These are phyloP conservation scores for Lepidothrix coronata DNA, from an alignment of 2,113 vertebrate genomes.

Conservation along the genomic window DNA sequence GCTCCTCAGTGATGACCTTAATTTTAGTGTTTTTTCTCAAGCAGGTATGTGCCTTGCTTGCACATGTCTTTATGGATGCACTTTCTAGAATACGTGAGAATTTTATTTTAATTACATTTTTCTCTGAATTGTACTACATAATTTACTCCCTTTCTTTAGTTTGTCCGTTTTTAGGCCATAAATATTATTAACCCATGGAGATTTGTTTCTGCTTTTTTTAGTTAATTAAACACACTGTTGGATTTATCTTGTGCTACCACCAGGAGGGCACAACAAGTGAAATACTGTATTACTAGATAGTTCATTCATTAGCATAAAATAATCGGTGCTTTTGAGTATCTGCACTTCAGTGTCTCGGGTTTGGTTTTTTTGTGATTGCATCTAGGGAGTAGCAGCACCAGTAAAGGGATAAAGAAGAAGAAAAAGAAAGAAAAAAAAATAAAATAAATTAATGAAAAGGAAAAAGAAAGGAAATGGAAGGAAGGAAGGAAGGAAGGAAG, in stretches of 20 bases:
- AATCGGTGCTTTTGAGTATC: constrained; percentile 55
- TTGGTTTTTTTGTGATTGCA: constrained; percentile 8
- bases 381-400: not conserved
- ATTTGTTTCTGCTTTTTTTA: constrained; percentile 76
- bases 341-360: constrained; percentile 34
- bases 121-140: constrained; percentile 50
- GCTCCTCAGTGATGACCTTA: not conserved
- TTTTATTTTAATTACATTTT: constrained; percentile 75
- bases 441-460: not conserved
- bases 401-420: not conserved
- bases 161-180: constrained; percentile 71
- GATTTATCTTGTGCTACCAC: constrained; percentile 77
- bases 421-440: not conserved
- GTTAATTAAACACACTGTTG: constrained; percentile 79
- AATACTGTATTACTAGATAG: constrained; percentile 73
- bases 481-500: too few species aligned
- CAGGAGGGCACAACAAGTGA: constrained; percentile 78
- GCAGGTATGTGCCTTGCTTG: not conserved
- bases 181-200: constrained; percentile 78
- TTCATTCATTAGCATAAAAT: constrained; percentile 78
- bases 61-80: not conserved
- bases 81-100: constrained; percentile 58
- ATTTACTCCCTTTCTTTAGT: constrained; percentile 65
- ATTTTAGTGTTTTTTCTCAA: not conserved
- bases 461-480: not conserved